Base-by-base conservation (phyloP, 2,113 vertebrate genomes). In the Indicator indicator region DNA sequence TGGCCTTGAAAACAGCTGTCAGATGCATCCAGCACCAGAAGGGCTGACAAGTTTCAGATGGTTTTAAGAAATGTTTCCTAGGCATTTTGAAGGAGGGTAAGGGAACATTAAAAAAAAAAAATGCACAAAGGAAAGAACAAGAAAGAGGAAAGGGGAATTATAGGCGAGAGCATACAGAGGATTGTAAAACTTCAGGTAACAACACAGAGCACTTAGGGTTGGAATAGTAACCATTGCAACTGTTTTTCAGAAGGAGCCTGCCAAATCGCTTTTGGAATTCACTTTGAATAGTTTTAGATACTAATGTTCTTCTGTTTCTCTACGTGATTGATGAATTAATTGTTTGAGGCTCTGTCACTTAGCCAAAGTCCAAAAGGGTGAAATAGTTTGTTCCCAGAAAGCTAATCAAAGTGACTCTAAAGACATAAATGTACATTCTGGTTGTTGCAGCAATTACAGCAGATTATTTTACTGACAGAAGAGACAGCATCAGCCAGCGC, bases 1-100 rank as follows among this genome's bases (percentile, higher is more conserved):
- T 56, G 74, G 52, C 79, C 86, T 95, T 90, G 89, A 87, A 94
- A 94, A 87, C 93, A 78, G 11, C 56, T 67, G 85, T 86, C 94
- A 90, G 5, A 3, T 68, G 58, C 76, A 64, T 32, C 65, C 67
- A 65, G 16, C 50, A 74, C 13, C 23, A 64, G 33, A 85, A 89
- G 5, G 60, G 24, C 56, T 54, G 86, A 83, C 9, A 65, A 78
- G 23, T 40, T 77, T 88, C 83, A 65, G 23, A 60, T 14, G 36
- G 38, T 69, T 86, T 77, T 54, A 74, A 89, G 46, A 48, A 74
- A 74, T 7, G 12, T 77, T 48, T 78, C 20, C 56, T 77, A 68
- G 23, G n/a, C 8, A 73, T 75, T 89, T 71, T 62, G 36, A 80
- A 79, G 32, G 19, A 89, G 12, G 4, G 13, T 19, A 70, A 88